phyloP scores from a whole-genome alignment of 2,797 vertebrate genomes.

The Darevskia mixta region DNA sequence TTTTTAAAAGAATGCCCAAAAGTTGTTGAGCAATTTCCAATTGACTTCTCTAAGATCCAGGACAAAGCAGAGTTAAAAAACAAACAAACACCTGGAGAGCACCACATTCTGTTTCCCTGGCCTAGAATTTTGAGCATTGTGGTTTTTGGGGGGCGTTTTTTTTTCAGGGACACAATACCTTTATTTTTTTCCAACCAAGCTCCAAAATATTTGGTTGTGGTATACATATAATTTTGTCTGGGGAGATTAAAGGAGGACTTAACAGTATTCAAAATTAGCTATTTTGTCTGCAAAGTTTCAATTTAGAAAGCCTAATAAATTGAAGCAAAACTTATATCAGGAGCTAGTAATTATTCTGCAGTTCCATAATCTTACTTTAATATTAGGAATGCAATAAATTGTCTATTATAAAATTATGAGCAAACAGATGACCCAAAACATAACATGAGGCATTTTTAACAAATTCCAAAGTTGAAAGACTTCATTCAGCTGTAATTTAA shows the following conservation, averaged over 20 bases:
- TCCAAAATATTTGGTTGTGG: slow-evolving; percentile 46
- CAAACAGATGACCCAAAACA: slow-evolving; percentile 21
- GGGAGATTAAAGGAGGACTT: slow-evolving; percentile 17
- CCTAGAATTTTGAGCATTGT: too few relatives aligned
- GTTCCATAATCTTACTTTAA: slow-evolving; percentile 58
- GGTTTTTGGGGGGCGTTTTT: too few relatives aligned
- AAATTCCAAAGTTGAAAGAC: slow-evolving; percentile 47
- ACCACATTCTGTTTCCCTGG: too few relatives aligned
- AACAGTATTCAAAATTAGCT: slow-evolving; percentile 53
- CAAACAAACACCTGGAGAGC: too few relatives aligned
- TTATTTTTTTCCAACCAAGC: slow-evolving; percentile 28
- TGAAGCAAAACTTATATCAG: slow-evolving; percentile 54
- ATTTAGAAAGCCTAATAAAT: slow-evolving; percentile 63
- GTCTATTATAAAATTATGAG: slow-evolving; percentile 29
- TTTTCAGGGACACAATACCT: slow-evolving; percentile 29
- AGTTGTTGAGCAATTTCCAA: too few relatives aligned
- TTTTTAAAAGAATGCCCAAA: too few relatives aligned
- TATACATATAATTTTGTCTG: not conserved
- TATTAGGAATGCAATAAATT: slow-evolving; percentile 57
- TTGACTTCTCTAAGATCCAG: too few relatives aligned
- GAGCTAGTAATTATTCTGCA: slow-evolving; percentile 44
- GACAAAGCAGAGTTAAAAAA: too few relatives aligned
- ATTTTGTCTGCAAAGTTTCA: slow-evolving; percentile 64
- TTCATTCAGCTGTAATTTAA: not conserved
- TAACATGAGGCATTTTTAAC: not conserved